Evolutionary conservation across 23 tunicate species (phyloP).

Genomic region (Phallusia fumigata): DNA sequence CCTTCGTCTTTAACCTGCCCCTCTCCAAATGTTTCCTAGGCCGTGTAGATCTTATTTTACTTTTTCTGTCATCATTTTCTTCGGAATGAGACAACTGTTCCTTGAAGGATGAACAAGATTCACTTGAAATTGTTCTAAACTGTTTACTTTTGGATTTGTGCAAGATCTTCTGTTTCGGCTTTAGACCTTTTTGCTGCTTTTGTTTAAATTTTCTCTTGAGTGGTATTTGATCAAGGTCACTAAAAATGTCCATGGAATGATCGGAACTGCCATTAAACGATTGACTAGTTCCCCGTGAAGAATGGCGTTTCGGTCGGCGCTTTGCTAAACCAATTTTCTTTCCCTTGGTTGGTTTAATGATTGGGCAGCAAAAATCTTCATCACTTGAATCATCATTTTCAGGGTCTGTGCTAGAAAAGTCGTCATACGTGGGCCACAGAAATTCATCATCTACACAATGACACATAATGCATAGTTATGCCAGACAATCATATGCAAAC

Average conservation of each 20-base stretch:
- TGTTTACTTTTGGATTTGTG: slow-evolving; percentile 2
- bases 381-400: slow-evolving; percentile 92
- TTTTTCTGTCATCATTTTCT: not conserved
- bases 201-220: not conserved
- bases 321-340: slow-evolving; percentile 7
- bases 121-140: slow-evolving; percentile 36
- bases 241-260: not conserved
- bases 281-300: not conserved
- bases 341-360: slow-evolving; percentile 5
- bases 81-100: slow-evolving; percentile 2
- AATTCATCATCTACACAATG: slow-evolving; percentile 61
- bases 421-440: slow-evolving; percentile 46
- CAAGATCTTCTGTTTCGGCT: not conserved
- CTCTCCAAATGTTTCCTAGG: slow-evolving; percentile 3
- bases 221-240: not conserved
- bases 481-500: not conserved
- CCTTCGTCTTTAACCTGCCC: not conserved
- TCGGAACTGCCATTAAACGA: not conserved
- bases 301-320: slow-evolving; percentile 18
- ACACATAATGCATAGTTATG: not conserved
- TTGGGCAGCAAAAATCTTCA: slow-evolving; percentile 77
- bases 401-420: slow-evolving; percentile 68
- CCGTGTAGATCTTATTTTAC: not conserved
- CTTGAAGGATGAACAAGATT: slow-evolving; percentile 19
- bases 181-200: not conserved